phyloP scores from a whole-genome alignment of 2,888 invertebrate species.

The Calephelis perditalis region DNA sequence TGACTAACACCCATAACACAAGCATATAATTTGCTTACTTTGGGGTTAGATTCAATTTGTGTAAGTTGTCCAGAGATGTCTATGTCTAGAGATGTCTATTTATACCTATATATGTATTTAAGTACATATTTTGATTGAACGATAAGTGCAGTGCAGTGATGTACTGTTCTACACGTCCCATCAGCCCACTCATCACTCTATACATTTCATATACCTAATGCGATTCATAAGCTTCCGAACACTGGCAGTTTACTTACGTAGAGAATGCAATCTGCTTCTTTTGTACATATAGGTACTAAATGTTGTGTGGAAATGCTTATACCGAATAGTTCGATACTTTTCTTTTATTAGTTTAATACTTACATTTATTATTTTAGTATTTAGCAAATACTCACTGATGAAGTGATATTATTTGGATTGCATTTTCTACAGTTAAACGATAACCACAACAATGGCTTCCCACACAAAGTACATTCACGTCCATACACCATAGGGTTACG shows the following conservation, averaged over 20 bases:
- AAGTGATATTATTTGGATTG: neutral
- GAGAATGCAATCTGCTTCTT: conserved; percentile 1
- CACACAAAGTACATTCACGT: conserved; percentile 52
- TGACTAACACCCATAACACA: no score
- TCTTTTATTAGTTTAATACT: no score
- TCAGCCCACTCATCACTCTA: conserved; percentile 38
- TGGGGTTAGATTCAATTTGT: no score
- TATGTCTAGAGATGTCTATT: conserved; percentile 14
- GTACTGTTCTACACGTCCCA: conserved; percentile 28
- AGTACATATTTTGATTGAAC: neutral
- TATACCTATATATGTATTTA: conserved; percentile 25
- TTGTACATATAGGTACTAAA: no score
- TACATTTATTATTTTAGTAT: no score
- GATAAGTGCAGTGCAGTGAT: no score
- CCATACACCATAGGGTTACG: conserved; percentile 62
- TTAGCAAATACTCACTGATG: no score
- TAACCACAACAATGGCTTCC: conserved; percentile 28
- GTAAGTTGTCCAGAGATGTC: no score
- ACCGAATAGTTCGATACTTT: no score
- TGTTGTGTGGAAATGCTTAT: no score
- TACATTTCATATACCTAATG: conserved; percentile 35
- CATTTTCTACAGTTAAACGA: neutral
- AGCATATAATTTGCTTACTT: no score
- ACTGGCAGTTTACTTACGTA: neutral
- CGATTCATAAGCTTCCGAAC: conserved; percentile 41